Percentiles rank a stretch among this genome's conserved stretches.
phyloP scores from a whole-genome alignment of 2,888 invertebrate species.

The Salticus scenicus region DNA sequence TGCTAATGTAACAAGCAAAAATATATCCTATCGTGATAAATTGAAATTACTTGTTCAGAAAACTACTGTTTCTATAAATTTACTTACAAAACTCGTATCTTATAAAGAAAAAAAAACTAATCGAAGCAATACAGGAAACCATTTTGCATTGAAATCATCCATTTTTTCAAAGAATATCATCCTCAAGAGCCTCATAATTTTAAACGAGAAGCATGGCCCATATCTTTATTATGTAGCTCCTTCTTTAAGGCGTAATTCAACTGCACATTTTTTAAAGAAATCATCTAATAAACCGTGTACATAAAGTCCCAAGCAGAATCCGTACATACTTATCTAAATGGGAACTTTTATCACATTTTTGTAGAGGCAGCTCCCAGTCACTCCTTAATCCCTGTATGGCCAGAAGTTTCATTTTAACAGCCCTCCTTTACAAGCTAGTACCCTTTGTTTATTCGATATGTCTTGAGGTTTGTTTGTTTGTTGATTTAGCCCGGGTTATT shows the following conservation, averaged over 20 bases:
- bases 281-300: slow-evolving; percentile 63
- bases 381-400: slow-evolving; percentile 47
- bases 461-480: slow-evolving; percentile 57
- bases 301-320: slow-evolving; percentile 49
- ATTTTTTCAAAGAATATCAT: not conserved
- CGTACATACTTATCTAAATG: slow-evolving; percentile 68
- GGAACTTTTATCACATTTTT: slow-evolving; percentile 59
- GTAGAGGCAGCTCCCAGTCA: not conserved
- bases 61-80: too few relatives aligned
- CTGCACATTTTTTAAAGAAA: slow-evolving; percentile 38
- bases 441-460: slow-evolving; percentile 65
- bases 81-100: too few relatives aligned
- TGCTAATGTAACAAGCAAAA: too few relatives aligned
- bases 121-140: not conserved
- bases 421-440: slow-evolving; percentile 47
- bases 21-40: too few relatives aligned
- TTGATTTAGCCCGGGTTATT: slow-evolving; percentile 23
- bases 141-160: not conserved
- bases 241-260: slow-evolving; percentile 11
- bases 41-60: too few relatives aligned
- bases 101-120: not conserved
- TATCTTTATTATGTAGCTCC: slow-evolving; percentile 52
- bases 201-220: slow-evolving; percentile 2
- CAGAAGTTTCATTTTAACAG: slow-evolving; percentile 45
- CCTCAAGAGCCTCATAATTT: not conserved